Evolutionary conservation across 2,888 invertebrate species (phyloP), one percentile per base, ranked within the genome.

Genomic region (Criorhina ranunculi): DNA sequence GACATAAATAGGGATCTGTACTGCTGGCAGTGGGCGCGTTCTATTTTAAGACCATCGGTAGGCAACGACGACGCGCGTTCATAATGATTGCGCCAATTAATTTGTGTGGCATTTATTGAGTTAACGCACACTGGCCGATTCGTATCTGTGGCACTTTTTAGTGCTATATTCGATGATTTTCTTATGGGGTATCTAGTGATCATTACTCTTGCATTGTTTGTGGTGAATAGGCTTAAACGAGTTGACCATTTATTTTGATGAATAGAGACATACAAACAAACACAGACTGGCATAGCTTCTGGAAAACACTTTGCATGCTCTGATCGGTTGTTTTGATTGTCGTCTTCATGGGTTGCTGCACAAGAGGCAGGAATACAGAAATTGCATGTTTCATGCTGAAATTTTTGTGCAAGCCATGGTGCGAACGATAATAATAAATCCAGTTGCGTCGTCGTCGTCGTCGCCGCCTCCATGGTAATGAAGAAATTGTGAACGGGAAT

Each of bases 81-180:
- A 35, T 31, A n/a, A 62, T 75, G 76, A 85, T 85, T 83, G 79
- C 79, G 73, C 79, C 80, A 85, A 80, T 85, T 83, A 79, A 70
- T 85, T 80, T 75, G 80, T 59, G 35, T 66, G 64, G 73, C 79
- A 83, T 79, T 83, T 79, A 83, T 83, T 83, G 83, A 79, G 73
- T 83, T 83, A 83, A 79, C 57, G 79, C 79, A 79, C 46, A 49
- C 70, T 59, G 35, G 55, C 11, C 53, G 37, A 53, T 57, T 62
- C 46, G 31, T 42, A 33, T 51, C 49, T 55, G 24, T 24, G 53
- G 64, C 33, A 62, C 35, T 55, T n/a, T 4, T 24, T 24, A 24
- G 37, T 42, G 42, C 15, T 31, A n/a, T 11, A 29, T 31, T 12
- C 31, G 44, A 33, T 53, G 37, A 57, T 40, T 37, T 37, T 12